Evolutionary conservation across 2,113 vertebrate genomes (phyloP).

Genomic region (Alexandromys fortis): DNA sequence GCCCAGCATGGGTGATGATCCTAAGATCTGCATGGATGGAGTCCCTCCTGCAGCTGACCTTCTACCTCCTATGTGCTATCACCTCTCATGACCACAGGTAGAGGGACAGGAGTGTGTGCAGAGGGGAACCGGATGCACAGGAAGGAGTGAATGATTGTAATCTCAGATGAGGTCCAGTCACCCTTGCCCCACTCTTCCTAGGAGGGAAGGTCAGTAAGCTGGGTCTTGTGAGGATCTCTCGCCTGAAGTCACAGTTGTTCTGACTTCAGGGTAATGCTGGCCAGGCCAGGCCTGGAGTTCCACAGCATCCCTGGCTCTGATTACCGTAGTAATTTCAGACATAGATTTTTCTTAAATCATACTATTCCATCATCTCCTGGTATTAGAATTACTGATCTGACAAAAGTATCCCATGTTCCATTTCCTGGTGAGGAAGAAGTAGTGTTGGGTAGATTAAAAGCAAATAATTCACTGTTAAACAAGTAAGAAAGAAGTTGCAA

Average conservation of each 20-base stretch:
- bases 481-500: constrained; percentile 21
- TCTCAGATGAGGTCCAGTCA: not conserved
- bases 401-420: not conserved
- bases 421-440: not conserved
- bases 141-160: not conserved
- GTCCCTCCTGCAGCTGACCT: not conserved
- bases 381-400: constrained; percentile 41
- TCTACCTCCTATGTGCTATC: not conserved
- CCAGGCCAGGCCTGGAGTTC: not conserved
- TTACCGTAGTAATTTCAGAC: constrained; percentile 34
- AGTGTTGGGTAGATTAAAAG: not conserved
- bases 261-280: not conserved
- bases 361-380: not conserved
- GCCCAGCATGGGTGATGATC: not conserved
- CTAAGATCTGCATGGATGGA: not conserved
- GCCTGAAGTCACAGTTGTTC: not conserved
- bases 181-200: not conserved
- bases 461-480: constrained; percentile 45
- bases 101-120: not conserved
- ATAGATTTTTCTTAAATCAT: not conserved
- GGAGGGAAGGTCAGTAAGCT: not conserved
- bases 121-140: not conserved
- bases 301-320: not conserved
- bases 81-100: not conserved
- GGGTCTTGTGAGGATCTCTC: not conserved